phyloP scores from a whole-genome alignment of 2,888 invertebrate genomes.

The Lasioglossum oenotherae region DNA sequence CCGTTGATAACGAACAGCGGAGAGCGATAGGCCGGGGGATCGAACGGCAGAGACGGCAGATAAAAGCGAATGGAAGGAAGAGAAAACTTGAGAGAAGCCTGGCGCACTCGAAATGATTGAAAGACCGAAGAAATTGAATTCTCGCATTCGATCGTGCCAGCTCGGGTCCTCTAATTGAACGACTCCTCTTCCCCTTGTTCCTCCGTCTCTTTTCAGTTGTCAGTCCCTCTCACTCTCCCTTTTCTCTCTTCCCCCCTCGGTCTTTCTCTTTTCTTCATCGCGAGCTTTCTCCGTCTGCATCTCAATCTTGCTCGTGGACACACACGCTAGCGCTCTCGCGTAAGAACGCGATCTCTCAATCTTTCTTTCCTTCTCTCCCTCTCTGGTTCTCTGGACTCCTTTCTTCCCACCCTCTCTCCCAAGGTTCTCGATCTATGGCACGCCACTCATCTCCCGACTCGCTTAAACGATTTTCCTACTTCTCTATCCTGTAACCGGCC shows the following conservation, averaged over 20 bases:
- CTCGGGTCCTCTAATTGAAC: constrained; percentile 76
- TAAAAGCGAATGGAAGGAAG: constrained; percentile 45
- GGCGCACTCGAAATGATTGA: constrained; percentile 77
- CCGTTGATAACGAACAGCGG: constrained; percentile 64
- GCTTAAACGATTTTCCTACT: constrained; percentile 54
- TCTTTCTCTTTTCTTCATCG: constrained; percentile 19
- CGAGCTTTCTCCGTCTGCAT: constrained; percentile 7
- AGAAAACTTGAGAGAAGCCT: constrained; percentile 58
- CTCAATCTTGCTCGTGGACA: constrained; percentile 21
- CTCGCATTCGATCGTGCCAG: constrained; percentile 72
- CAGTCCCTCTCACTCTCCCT: constrained; percentile 26
- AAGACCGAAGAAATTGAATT: constrained; percentile 79
- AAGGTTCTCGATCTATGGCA: constrained; percentile 22
- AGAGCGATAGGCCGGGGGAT: constrained; percentile 47
- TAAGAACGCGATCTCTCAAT: constrained; percentile 1
- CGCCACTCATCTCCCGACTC: constrained; percentile 35
- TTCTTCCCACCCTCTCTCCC: not conserved
- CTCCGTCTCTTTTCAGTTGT: constrained; percentile 45
- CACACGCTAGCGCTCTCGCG: constrained; percentile 7
- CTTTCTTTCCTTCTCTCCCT: not conserved
- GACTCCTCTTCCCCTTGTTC: constrained; percentile 68
- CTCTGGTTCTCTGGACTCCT: not conserved
- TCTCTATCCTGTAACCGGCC: constrained; percentile 20
- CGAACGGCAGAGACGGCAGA: constrained; percentile 40
- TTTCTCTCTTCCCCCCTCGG: constrained; percentile 17